Base-by-base conservation (phyloP, 1,140 invertebrate species). In the Drosophila santomea region DNA sequence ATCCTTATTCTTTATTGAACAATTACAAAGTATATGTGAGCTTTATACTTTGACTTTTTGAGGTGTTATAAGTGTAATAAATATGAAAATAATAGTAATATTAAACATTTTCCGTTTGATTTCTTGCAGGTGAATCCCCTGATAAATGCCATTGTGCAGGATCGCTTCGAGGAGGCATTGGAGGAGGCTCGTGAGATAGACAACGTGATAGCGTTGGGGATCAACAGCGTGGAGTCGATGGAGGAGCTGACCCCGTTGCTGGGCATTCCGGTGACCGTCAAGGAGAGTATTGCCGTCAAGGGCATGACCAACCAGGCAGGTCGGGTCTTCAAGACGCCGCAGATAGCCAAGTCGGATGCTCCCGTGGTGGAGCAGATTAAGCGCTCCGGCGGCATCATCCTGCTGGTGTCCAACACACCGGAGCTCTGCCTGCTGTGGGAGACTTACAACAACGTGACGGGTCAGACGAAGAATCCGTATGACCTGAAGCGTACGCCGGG, bases 381-480 rank as follows among this genome's bases (percentile, higher is more conserved):
- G 74, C 91, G 95, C 43, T 96, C 96, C 39, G 97, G 98, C n/a
- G 97, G 96, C 14, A 98, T 99, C 74, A 95, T 96, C 4, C 91
- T 98, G 11, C 67, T 91, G n/a, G 95, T 97, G 0, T 98, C 97
- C 15, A 99, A 98, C 92, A 96, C 97, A 1, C 97, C 98, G 2
- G 98, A 99, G 91, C 93, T 98, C n/a, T 97, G 97, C 75, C 94
- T 98, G 94, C 96, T 96, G 92, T 98, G 96, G 95, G 98, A 99
- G 92, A 97, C 96, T 0, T 95, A 94, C 68, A 99, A 99, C 93
- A 96, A 95, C 58, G 94, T 98, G 0, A 97, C 96, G 52, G 98
- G 98, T 0, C 93, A 95, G 17, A 98, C 98, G 0, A 95, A 94
- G 73, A 99, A 99, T 93, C 97, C 98, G 0, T 98, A 98, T 88